Evolutionary conservation across 2,888 invertebrate genomes (phyloP), one percentile per base, ranked within the genome.

Genomic region (Salticus scenicus): DNA sequence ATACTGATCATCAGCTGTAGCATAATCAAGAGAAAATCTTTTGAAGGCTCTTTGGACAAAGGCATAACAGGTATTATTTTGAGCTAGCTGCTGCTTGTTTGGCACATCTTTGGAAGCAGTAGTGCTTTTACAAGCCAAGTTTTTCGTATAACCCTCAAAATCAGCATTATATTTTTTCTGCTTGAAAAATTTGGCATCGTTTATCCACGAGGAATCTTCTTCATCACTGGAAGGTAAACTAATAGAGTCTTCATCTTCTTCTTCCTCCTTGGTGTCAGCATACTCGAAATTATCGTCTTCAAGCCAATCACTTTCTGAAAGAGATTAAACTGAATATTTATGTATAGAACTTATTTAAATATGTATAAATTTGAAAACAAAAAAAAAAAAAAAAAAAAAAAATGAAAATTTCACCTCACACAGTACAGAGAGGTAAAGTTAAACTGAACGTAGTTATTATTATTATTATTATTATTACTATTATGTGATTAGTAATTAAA

Each of bases 1-100:
- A 24, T 28, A 28, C 14, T 4, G 33, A 57, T 57, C 57, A 5
- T 57, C 57, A 12, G 20, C 57, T 5, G 57, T 8, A 30, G 42
- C 27, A 12, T 41, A 28, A 7, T 27, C 67, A 30, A 67, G 63
- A 20, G 78, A 78, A 31, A 78, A 63, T 87, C 89, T 33, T 92
- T 94, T 95, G 71, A 97, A 93, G 14, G 97, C 97, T 90, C 96
- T 93, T 67, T 97, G 93, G 8, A 97, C 96, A 91, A 97, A 97
- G 89, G 97, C 97, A 91, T 97, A 97, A 91, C 97, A 97, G 4
- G 97, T 96, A 92, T 97, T 97, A 90, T 96, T 97, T 5, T 97
- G 97, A 88, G 96, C 96, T 72, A 96, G 96, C 47, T 96, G 93
- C 88, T 96, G 96, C 33, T 96, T 96, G 87, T 96, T 96, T 96